Percentiles rank a stretch among this genome's conserved stretches.
Evolutionary conservation across 2,113 vertebrate genomes (phyloP).

Genomic region (Cyprinodon brontotheroides): DNA sequence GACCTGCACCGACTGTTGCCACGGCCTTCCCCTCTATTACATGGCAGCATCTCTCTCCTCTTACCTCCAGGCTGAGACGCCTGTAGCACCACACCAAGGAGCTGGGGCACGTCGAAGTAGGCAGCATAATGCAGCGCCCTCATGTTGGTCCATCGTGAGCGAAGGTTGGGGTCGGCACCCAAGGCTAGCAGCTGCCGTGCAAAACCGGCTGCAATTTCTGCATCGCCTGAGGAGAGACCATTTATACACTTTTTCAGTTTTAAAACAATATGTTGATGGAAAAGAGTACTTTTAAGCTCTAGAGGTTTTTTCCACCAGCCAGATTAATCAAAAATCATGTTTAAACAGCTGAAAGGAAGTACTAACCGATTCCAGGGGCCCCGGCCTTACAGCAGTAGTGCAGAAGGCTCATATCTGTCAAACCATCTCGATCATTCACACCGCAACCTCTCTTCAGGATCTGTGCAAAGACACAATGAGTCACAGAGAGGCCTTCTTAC

Average conservation of each 20-base stretch:
- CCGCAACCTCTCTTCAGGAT: conserved; percentile 94
- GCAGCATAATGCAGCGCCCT: conserved; percentile 96
- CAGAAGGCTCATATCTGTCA: conserved; percentile 97
- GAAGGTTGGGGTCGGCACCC: conserved; percentile 89
- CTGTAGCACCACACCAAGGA: conserved; percentile 89
- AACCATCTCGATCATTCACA: conserved; percentile 94
- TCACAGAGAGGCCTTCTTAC: conserved; percentile 5
- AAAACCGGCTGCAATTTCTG: conserved; percentile 88
- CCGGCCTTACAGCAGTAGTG: conserved; percentile 98
- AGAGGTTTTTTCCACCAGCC: background rate
- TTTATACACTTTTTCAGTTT: background rate
- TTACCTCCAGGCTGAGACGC: conserved; percentile 90
- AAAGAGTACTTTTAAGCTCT: background rate
- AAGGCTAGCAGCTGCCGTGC: conserved; percentile 87
- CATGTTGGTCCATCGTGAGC: conserved; percentile 99
- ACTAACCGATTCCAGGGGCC: conserved; percentile 94
- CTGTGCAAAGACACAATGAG: conserved; percentile 70
- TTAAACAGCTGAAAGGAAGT: conserved; percentile 10
- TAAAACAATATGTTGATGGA: background rate
- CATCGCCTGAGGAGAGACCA: conserved; percentile 83
- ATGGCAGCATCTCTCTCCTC: conserved; percentile 12
- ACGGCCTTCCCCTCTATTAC: background rate
- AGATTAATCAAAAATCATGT: background rate
- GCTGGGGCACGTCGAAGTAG: conserved; percentile 96
- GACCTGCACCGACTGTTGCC: background rate